A percentile compares a stretch with the other conserved stretches of the same genome.
phyloP scores from a whole-genome alignment of 35 echinoderm and acorn worm genomes.

The Holothuria glaberrima region DNA sequence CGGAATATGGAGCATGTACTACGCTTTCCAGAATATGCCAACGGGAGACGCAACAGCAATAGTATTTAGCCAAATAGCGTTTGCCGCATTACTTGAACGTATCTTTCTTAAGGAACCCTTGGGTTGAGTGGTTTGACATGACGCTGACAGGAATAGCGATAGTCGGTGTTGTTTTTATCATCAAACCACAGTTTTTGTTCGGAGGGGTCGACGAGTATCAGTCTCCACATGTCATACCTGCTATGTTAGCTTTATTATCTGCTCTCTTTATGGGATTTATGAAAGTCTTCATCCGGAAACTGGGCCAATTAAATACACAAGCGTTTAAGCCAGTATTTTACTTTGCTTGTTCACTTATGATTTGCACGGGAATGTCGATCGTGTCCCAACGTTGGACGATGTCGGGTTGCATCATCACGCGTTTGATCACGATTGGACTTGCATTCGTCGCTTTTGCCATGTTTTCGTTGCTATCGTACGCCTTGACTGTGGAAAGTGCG shows the following conservation, averaged over 20 bases:
- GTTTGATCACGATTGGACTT: not conserved
- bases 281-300: not conserved
- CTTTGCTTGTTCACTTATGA: not conserved
- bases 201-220: not conserved
- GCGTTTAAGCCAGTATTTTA: not conserved
- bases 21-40: slow-evolving; percentile 23
- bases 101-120: slow-evolving; percentile 23
- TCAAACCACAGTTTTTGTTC: slow-evolving; percentile 23
- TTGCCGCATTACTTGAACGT: not conserved
- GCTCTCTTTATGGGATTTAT: not conserved
- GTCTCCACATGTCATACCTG: not conserved
- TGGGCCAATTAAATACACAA: not conserved
- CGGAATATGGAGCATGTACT: not conserved
- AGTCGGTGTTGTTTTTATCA: slow-evolving; percentile 8
- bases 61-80: not conserved
- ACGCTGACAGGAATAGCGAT: not conserved
- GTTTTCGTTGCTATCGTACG: not conserved
- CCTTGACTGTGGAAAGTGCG: not conserved
- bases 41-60: not conserved
- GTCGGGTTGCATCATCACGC: not conserved
- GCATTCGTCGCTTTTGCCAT: not conserved
- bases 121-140: not conserved
- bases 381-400: not conserved
- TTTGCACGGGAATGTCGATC: not conserved
- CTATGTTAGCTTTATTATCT: not conserved